These are phyloP conservation scores for Amphibalanus amphitrite DNA, from an alignment of 1,140 invertebrate species.

Conservation along the genomic window DNA sequence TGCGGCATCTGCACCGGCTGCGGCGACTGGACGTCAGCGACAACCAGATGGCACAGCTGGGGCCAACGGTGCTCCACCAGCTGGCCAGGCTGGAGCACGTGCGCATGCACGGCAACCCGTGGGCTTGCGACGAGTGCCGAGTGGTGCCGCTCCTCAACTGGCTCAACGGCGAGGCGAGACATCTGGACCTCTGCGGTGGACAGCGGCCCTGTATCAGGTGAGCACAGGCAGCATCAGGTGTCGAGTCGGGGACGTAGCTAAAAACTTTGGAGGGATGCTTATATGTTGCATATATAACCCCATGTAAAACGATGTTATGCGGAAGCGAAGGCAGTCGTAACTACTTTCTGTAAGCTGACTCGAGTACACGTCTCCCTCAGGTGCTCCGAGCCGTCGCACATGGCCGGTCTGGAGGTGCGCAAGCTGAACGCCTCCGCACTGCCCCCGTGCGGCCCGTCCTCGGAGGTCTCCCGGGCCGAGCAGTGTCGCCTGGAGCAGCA, in stretches of 20 bases:
- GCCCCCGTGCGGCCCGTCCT: neutral
- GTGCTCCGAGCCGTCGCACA: neutral
- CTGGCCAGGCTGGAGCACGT: constrained; percentile 24
- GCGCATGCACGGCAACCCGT: constrained; percentile 41
- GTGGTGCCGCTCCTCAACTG: constrained; percentile 23
- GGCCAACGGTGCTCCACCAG: constrained; percentile 35
- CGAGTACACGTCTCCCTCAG: neutral
- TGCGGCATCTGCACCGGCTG: constrained; percentile 36
- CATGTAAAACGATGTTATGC: no score
- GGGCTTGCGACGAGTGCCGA: constrained; percentile 43
- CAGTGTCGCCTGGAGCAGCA: no score
- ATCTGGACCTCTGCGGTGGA: neutral
- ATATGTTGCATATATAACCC: no score
- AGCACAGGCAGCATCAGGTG: no score
- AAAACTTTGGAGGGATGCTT: no score
- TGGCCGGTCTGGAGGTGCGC: neutral
- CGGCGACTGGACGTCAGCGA: constrained; percentile 39
- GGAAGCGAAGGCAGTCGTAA: no score
- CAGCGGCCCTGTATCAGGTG: no score
- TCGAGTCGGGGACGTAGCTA: no score
- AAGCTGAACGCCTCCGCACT: neutral
- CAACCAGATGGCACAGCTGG: constrained; percentile 40
- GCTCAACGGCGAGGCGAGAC: constrained; percentile 16
- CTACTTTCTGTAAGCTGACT: no score
- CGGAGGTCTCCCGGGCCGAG: no score